phyloP scores from a whole-genome alignment of 2,888 invertebrate species.

The Dorcus parallelipipedus region DNA sequence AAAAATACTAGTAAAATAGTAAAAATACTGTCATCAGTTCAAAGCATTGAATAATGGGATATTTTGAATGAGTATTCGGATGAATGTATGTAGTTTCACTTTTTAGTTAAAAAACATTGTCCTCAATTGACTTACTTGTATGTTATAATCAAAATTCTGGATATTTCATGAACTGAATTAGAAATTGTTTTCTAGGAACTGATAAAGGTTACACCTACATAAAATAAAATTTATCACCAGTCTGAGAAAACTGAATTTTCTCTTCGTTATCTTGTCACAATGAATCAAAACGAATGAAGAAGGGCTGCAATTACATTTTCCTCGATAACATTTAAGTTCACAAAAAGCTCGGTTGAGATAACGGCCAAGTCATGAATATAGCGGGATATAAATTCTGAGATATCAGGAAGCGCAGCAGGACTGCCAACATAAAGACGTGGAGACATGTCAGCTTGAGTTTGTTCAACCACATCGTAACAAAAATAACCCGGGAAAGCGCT shows the following conservation, averaged over 20 bases:
- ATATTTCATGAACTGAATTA: too few relatives aligned
- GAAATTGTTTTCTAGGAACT: too few relatives aligned
- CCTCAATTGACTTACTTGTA: too few relatives aligned
- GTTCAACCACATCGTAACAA: conserved; percentile 7
- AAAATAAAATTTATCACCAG: too few relatives aligned
- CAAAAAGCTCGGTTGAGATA: conserved; percentile 19
- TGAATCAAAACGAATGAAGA: conserved; percentile 28
- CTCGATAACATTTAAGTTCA: conserved; percentile 19
- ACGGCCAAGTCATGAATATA: conserved; percentile 18
- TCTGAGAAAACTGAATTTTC: background rate
- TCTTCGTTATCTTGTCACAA: conserved; percentile 24
- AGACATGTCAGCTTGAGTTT: conserved; percentile 16
- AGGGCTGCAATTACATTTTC: conserved; percentile 20
- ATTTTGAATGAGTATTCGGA: too few relatives aligned
- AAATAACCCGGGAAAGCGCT: background rate
- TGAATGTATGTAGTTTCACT: too few relatives aligned
- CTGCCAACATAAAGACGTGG: conserved; percentile 15
- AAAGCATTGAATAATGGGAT: too few relatives aligned
- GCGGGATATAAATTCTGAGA: conserved; percentile 17
- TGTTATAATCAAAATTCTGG: too few relatives aligned
- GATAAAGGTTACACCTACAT: too few relatives aligned
- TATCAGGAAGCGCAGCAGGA: conserved; percentile 20
- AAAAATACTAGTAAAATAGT: too few relatives aligned
- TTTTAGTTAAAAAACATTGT: too few relatives aligned
- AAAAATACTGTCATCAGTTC: too few relatives aligned